These are phyloP conservation scores for Electrophaes corylata DNA, from an alignment of 2,888 invertebrate genomes.

Conservation along the genomic window DNA sequence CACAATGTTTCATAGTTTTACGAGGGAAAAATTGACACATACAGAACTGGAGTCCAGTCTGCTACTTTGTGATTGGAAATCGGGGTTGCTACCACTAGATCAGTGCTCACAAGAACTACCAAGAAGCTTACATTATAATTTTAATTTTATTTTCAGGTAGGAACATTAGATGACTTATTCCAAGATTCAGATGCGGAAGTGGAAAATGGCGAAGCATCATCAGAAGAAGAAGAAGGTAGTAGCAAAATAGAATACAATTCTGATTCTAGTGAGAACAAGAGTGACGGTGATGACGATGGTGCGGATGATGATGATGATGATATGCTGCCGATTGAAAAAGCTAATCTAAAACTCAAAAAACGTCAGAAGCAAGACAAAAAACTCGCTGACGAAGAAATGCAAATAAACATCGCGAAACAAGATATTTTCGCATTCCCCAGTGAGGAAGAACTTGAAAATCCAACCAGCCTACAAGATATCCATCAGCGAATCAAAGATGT, in stretches of 20 bases:
- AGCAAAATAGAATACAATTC: conserved; percentile 66
- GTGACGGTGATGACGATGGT: conserved; percentile 55
- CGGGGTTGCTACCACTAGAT: too few species aligned
- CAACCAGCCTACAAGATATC: conserved; percentile 90
- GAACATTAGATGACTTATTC: conserved; percentile 82
- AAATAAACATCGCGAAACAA: conserved; percentile 90
- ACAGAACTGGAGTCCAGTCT: too few species aligned
- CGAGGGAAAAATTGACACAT: too few species aligned
- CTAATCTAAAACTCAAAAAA: conserved; percentile 90
- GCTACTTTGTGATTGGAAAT: too few species aligned
- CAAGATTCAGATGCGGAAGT: conserved; percentile 68
- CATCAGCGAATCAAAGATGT: conserved; percentile 96
- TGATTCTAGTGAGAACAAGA: conserved; percentile 64
- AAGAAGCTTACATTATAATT: not conserved
- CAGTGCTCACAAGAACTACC: not conserved
- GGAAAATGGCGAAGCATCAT: conserved; percentile 61
- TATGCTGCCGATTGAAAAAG: conserved; percentile 93
- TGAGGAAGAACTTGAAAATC: conserved; percentile 89
- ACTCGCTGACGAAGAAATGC: conserved; percentile 91
- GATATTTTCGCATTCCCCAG: conserved; percentile 92
- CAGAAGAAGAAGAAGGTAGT: conserved; percentile 60
- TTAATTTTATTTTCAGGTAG: conserved; percentile 60
- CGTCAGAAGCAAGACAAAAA: conserved; percentile 88
- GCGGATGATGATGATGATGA: conserved; percentile 85
- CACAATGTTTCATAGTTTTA: too few species aligned